These are phyloP conservation scores for Trichosurus vulpecula DNA, from an alignment of 2,797 vertebrate genomes.

Conservation along the genomic window DNA sequence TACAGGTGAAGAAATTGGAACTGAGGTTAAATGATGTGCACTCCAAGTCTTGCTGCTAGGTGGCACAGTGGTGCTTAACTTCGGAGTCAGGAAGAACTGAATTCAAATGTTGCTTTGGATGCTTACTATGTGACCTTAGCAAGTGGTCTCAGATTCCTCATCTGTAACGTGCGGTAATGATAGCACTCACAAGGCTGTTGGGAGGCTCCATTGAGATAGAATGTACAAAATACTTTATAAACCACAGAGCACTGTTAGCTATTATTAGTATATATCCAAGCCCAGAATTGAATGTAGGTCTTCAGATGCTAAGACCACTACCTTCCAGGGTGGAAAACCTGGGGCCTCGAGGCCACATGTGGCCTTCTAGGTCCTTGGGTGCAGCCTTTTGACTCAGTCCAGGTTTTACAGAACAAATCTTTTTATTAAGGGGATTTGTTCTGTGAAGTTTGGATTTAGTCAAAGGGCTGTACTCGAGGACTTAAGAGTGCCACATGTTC, in stretches of 20 bases:
- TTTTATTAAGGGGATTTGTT: too few relatives aligned
- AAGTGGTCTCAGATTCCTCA: slow-evolving; percentile 11
- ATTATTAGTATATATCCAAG: background rate
- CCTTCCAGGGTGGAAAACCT: too few relatives aligned
- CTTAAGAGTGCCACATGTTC: too few relatives aligned
- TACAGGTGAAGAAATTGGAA: background rate
- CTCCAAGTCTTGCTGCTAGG: background rate
- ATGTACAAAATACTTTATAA: background rate
- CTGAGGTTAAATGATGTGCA: background rate
- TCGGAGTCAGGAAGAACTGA: background rate
- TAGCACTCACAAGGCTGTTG: background rate
- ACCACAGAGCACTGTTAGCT: background rate
- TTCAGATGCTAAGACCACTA: background rate
- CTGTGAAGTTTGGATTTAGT: too few relatives aligned
- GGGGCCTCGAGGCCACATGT: too few relatives aligned
- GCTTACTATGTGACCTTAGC: background rate
- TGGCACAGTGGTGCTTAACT: background rate
- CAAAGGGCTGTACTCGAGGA: too few relatives aligned
- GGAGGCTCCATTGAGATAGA: background rate
- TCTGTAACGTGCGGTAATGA: background rate
- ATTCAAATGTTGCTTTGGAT: background rate
- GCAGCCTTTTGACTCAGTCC: too few relatives aligned
- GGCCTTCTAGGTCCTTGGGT: too few relatives aligned
- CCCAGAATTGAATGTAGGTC: background rate
- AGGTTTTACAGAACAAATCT: too few relatives aligned